Percentiles rank a stretch among this genome's conserved stretches.
These are phyloP conservation scores for Neodiprion pinetum DNA, from an alignment of 1,140 invertebrate genomes.

Conservation along the genomic window DNA sequence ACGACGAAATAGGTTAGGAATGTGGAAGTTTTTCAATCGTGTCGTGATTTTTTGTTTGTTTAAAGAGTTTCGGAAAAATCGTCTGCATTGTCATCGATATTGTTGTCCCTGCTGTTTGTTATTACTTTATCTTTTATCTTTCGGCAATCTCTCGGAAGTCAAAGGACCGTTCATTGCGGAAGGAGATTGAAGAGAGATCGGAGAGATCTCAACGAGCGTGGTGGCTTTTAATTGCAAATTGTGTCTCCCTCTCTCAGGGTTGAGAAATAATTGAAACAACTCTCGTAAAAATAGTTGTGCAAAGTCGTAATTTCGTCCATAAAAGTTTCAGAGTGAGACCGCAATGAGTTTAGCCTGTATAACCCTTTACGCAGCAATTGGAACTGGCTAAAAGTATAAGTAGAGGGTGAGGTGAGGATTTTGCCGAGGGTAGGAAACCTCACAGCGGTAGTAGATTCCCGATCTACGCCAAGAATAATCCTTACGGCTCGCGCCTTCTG, in stretches of 20 bases:
- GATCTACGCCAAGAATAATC: slow-evolving; percentile 1
- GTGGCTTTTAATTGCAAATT: not conserved
- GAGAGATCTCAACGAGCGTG: not conserved
- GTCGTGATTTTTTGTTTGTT: too few species aligned
- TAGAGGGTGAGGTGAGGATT: not conserved
- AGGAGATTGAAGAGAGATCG: too few species aligned
- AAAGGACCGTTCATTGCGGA: too few species aligned
- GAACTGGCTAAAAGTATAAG: slow-evolving; percentile 7
- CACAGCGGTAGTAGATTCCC: not conserved
- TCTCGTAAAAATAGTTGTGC: slow-evolving; percentile 5
- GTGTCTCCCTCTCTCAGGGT: not conserved
- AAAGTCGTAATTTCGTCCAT: slow-evolving; percentile 4
- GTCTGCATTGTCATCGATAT: too few species aligned
- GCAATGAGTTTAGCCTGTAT: slow-evolving; percentile 6
- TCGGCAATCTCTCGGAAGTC: too few species aligned
- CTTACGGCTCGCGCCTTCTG: not conserved
- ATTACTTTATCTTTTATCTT: too few species aligned
- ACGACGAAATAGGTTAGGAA: too few species aligned
- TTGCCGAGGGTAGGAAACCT: not conserved
- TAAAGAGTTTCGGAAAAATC: too few species aligned
- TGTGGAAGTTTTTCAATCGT: too few species aligned
- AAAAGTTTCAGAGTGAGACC: not conserved
- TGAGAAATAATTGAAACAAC: slow-evolving; percentile 3
- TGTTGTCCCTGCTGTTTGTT: too few species aligned
- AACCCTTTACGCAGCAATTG: slow-evolving; percentile 7